A percentile compares a stretch with the other conserved stretches of the same genome.
phyloP scores from a whole-genome alignment of 2,888 invertebrate species.

The Lochmaea crataegi region DNA sequence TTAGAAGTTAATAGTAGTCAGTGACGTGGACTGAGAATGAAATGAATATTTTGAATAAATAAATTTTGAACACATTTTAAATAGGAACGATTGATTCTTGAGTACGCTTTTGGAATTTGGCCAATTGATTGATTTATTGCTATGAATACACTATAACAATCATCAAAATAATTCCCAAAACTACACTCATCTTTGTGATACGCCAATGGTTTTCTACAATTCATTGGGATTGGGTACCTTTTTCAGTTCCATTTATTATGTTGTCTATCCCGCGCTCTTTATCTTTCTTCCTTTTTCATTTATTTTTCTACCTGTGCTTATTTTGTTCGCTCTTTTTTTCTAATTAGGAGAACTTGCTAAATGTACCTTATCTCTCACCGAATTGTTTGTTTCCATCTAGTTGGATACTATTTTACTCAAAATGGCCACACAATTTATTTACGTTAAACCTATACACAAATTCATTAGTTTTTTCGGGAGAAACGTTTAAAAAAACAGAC shows the following conservation, averaged over 20 bases:
- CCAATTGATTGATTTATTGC: too few relatives aligned
- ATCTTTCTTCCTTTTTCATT: conserved; percentile 24
- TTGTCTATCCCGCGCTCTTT: conserved; percentile 20
- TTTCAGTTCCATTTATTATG: conserved; percentile 41
- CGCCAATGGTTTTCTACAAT: conserved; percentile 46
- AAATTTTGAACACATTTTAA: too few relatives aligned
- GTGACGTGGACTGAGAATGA: too few relatives aligned
- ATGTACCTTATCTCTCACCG: conserved; percentile 53
- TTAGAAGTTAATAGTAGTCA: too few relatives aligned
- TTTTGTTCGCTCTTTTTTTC: conserved; percentile 45
- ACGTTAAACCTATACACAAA: conserved; percentile 6
- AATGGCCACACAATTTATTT: conserved; percentile 53
- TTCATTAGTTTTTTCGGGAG: background rate
- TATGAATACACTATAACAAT: too few relatives aligned
- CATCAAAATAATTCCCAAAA: too few relatives aligned
- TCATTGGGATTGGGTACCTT: conserved; percentile 53
- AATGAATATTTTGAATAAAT: too few relatives aligned
- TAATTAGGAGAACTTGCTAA: conserved; percentile 53
- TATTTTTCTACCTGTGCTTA: conserved; percentile 46
- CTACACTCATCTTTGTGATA: background rate
- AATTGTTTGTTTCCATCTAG: conserved; percentile 53
- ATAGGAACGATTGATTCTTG: too few relatives aligned
- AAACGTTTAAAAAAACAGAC: background rate
- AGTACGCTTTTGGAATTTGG: too few relatives aligned
- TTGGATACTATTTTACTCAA: conserved; percentile 57